Percentiles rank a stretch among this genome's conserved stretches.
Evolutionary conservation across 2,797 vertebrate species (phyloP).

Genomic region (Paramormyrops hopkinsi): DNA sequence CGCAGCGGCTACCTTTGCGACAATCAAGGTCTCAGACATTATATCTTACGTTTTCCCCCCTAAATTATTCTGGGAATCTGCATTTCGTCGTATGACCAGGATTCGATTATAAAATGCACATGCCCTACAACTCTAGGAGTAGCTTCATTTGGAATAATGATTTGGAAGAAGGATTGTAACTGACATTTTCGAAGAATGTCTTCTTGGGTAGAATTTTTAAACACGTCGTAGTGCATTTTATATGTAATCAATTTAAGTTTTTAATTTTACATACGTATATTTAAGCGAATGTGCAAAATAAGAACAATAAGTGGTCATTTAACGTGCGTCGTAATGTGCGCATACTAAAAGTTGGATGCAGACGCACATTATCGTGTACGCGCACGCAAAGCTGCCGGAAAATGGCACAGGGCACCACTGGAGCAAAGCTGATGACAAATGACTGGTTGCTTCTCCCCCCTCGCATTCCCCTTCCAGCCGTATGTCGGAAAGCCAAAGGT

Average conservation of each 20-base stretch:
- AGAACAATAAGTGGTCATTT: background rate
- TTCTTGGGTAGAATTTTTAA: background rate
- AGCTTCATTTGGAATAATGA: background rate
- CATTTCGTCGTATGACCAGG: background rate
- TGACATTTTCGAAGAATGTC: background rate
- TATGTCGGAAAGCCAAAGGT: conserved; percentile 42
- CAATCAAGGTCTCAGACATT: background rate
- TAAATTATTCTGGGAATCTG: background rate
- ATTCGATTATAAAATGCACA: background rate
- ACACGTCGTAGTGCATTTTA: background rate
- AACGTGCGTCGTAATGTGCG: background rate
- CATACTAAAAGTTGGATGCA: conserved; percentile 9
- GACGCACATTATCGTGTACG: background rate
- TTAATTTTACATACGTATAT: background rate
- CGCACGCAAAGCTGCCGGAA: conserved; percentile 7
- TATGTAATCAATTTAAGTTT: background rate
- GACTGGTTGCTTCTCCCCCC: conserved; percentile 37
- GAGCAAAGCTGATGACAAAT: conserved; percentile 47
- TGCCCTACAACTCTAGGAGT: background rate
- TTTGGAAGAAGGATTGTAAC: background rate
- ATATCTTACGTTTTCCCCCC: background rate
- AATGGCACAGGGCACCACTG: conserved; percentile 29
- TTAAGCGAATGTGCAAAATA: background rate
- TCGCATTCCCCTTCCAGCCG: conserved; percentile 33
- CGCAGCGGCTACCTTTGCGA: background rate